A percentile compares a stretch with the other conserved stretches of the same genome.
Evolutionary conservation across 2,797 vertebrate species (phyloP).

Genomic region (Rhyacichthys aspro): DNA sequence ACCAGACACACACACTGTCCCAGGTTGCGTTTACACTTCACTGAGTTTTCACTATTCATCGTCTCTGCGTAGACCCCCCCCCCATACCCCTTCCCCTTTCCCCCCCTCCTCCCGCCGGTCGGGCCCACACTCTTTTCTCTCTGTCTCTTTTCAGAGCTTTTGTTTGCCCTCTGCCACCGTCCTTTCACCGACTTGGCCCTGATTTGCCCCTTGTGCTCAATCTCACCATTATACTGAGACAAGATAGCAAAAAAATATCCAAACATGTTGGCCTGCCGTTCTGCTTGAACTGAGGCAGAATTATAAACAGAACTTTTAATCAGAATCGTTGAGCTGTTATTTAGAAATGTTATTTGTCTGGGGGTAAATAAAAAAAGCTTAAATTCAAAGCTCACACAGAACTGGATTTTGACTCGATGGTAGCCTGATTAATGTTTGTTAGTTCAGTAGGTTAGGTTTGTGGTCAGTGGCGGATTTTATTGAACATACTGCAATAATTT

Average conservation of each 20-base stretch:
- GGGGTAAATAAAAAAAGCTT: too few species aligned
- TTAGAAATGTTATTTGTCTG: too few species aligned
- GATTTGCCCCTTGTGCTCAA: constrained; percentile 88
- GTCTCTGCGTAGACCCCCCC: constrained; percentile 83
- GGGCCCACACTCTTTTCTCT: constrained; percentile 58
- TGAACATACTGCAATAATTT: constrained; percentile 1
- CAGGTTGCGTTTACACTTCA: constrained; percentile 94
- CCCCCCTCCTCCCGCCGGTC: constrained; percentile 5
- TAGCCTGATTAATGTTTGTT: neutral
- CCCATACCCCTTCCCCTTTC: constrained; percentile 3
- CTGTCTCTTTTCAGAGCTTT: constrained; percentile 91
- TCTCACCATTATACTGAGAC: constrained; percentile 72
- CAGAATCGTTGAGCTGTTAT: too few species aligned
- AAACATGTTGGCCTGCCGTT: constrained; percentile 67
- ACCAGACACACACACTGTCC: constrained; percentile 61
- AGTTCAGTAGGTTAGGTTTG: neutral
- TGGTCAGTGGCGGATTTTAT: neutral
- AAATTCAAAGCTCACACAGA: too few species aligned
- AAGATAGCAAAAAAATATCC: constrained; percentile 71
- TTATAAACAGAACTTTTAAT: neutral
- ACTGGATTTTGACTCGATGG: too few species aligned
- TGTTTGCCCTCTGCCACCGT: constrained; percentile 92
- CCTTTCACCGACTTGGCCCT: constrained; percentile 90
- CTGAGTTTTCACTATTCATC: constrained; percentile 94
- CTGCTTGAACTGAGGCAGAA: constrained; percentile 39